These are phyloP conservation scores for Cistogaster globosa DNA, from an alignment of 2,888 invertebrate species.

Conservation along the genomic window DNA sequence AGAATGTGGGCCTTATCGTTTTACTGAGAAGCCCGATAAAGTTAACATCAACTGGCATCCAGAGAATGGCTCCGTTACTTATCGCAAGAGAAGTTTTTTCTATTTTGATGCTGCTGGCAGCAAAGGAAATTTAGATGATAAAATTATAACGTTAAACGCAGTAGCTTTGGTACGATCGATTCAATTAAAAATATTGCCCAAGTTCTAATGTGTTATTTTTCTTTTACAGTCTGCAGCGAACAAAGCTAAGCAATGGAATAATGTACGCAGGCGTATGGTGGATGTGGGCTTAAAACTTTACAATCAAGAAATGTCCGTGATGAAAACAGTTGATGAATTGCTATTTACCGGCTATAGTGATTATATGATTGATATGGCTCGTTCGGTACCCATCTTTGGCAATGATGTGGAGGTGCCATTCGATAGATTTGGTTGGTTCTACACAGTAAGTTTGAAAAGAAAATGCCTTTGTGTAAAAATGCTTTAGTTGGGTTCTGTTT, in stretches of 20 bases:
- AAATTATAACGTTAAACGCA: slow-evolving; percentile 85
- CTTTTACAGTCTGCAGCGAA: slow-evolving; percentile 83
- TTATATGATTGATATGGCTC: slow-evolving; percentile 87
- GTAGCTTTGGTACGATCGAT: slow-evolving; percentile 88
- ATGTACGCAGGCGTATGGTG: slow-evolving; percentile 85
- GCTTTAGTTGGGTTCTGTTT: neutral
- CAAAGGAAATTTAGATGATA: slow-evolving; percentile 74
- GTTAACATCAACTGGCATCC: slow-evolving; percentile 89
- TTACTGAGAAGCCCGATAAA: slow-evolving; percentile 86
- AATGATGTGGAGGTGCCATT: slow-evolving; percentile 85
- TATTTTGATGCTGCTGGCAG: slow-evolving; percentile 83
- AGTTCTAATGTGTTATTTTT: neutral
- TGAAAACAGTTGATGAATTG: slow-evolving; percentile 87
- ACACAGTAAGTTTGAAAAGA: slow-evolving; percentile 83
- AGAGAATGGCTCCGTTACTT: slow-evolving; percentile 89
- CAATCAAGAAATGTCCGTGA: slow-evolving; percentile 85
- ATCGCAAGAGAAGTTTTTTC: slow-evolving; percentile 87
- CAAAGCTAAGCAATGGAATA: slow-evolving; percentile 85
- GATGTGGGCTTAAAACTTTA: slow-evolving; percentile 86
- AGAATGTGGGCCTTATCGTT: slow-evolving; percentile 87
- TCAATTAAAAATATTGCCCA: neutral
- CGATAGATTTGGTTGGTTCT: slow-evolving; percentile 95
- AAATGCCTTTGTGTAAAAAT: neutral
- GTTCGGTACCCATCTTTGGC: slow-evolving; percentile 85
- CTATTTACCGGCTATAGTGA: slow-evolving; percentile 93